These are phyloP conservation scores for Sylvilagus floridanus DNA, from an alignment of 2,797 vertebrate species.

Conservation along the genomic window DNA sequence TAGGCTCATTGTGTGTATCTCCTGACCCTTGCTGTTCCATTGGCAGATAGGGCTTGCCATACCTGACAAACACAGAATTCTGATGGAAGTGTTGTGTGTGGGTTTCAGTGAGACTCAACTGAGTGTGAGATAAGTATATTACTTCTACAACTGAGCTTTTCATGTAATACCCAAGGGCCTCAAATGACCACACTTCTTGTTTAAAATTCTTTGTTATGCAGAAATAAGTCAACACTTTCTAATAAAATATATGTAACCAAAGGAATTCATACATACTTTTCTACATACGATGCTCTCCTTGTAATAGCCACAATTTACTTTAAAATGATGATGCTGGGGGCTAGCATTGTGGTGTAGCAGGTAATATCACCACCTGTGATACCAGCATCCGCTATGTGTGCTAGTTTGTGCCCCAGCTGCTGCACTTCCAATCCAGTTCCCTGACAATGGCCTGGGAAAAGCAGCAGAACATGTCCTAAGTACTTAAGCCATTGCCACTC, in stretches of 20 bases:
- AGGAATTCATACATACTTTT: background rate
- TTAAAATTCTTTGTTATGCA: background rate
- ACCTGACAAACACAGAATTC: background rate
- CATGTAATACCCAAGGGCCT: background rate
- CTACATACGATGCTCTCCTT: background rate
- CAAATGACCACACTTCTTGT: background rate
- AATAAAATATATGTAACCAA: background rate
- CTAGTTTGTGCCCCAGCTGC: too few relatives aligned
- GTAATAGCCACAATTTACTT: background rate
- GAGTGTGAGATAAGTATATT: background rate
- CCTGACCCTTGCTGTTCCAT: background rate
- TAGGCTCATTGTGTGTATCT: rapidly evolving
- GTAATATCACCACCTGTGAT: too few relatives aligned
- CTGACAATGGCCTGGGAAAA: too few relatives aligned
- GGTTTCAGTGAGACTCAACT: background rate
- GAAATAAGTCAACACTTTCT: background rate
- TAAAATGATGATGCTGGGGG: background rate
- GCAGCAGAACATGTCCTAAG: too few relatives aligned
- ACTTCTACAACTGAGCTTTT: background rate
- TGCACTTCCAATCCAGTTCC: too few relatives aligned
- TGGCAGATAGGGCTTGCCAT: background rate
- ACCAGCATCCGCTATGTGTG: too few relatives aligned
- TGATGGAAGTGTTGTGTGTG: too few relatives aligned
- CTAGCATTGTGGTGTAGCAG: too few relatives aligned
- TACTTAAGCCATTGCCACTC: too few relatives aligned